Base-by-base conservation (phyloP, 2,113 vertebrate species). In the Halichoeres trimaculatus region DNA sequence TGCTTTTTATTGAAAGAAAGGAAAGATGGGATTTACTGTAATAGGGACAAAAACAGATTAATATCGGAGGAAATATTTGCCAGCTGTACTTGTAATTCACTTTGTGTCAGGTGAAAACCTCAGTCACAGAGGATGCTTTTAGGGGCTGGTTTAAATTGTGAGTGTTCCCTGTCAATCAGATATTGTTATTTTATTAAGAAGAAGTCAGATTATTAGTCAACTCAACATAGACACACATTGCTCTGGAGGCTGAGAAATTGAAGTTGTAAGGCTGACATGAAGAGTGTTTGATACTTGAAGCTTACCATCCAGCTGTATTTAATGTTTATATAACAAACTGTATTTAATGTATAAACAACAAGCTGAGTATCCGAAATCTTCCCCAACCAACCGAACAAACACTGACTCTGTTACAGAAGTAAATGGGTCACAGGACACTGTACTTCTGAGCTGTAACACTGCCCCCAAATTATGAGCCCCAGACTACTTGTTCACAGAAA, bases 401-500 rank as follows among this genome's bases (percentile, higher is more conserved):
- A 16, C 26, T 36, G 13, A 16, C 38, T 10, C 75, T 1, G 14
- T 59, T 76, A 53, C 8, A 48, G 63, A 63, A 57, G 57, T 7
- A 83, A 54, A 35, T 70, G 14, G 61, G 58, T 74, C 62, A 64
- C 0, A 43, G 53, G 55, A 48, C n/a, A 13, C 26, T 40, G 23
- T 14, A 6, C 20, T 45, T 36, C 35, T 58, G 66, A 75, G 38
- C 57, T 30, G 57, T 60, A 54, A 43, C 40, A 45, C 45, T 26
- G 54, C 68, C 76, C 61, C 56, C 38, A 70, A 61, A 76, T 77
- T 80, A 71, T 66, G 47, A 80, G 52, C 61, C 68, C 50, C 74
- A 56, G 55, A 8, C n/a, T 16, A 22, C 22, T 58, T 48, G 38
- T 77, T 48, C n/a, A 35, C 68, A 41, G 19, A 48, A 74, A 59